Base-by-base conservation (phyloP, 2,113 vertebrate species). In the Podiceps cristatus region DNA sequence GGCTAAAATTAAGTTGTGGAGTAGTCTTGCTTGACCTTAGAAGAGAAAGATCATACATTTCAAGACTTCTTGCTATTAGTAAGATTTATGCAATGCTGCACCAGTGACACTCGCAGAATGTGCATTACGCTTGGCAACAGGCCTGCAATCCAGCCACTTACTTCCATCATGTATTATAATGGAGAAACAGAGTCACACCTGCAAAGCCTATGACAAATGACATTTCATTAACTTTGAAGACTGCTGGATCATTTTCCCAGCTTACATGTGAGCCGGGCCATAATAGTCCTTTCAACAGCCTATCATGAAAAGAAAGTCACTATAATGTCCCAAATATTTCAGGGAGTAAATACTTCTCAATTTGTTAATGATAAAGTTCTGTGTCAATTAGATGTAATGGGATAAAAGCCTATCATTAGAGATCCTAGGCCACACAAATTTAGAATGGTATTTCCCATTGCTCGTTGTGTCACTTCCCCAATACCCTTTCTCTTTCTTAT, bases 211-310 rank as follows among this genome's bases (percentile, higher is more conserved):
- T 98, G 98, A 99, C 98, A 99, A 99, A 99, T 95, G 97, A 98
- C 98, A 98, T 99, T 99, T 98, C 98, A 98, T 98, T 99, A 98
- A 98, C 98, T 97, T 98, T 86, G 97, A 97, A 97, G 98, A 97
- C 92, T 94, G 91, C 97, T 98, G 97, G 97, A 98, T 98, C 96
- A 93, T 97, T 98, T 98, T 98, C 97, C 96, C 97, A 98, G 97
- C 98, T 98, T 98, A 97, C 84, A 92, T 96, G 97, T 93, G 95
- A 98, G 96, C 91, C 75, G 83, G 97, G 97, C 90, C 93, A 94
- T 98, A 98, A 98, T 90, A 96, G 79, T 93, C 95, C 97, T 99
- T 99, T 99, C 98, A 99, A 98, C 95, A 98, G 76, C 93, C 71
- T 31, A 89, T 92, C 75, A 94, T 93, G 96, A 98, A 95, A 97